Evolutionary conservation across 1,140 invertebrate species (phyloP), one percentile per base, ranked within the genome.

Genomic region (Caenorhabditis briggsae): DNA sequence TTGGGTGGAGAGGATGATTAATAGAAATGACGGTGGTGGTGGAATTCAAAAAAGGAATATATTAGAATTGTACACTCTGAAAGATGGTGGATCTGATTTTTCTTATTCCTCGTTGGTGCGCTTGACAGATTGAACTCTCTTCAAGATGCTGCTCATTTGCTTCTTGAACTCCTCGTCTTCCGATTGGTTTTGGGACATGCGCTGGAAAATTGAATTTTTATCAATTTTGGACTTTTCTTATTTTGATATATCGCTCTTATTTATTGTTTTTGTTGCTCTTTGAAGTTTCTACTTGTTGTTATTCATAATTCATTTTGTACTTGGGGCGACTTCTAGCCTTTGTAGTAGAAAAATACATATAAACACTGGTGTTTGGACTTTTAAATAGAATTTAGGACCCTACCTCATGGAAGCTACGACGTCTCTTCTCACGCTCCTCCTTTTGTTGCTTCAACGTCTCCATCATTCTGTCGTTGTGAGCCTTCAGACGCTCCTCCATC

Each of bases 91-190:
- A 50, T 50, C 20, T 78, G 70, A 20, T 78, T 53, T 53, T 14
- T 53, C 33, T 70, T 70, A 70, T 70, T 70, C 41, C 41, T 78
- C 70, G 11, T 43, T 46, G 70, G 70, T 78, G 46, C 70, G 70
- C 18, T 78, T 78, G 46, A 78, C 70, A 78, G 70, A 78, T 78
- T 78, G 70, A 46, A 89, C 88, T 46, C 88, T 89, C 41, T 78
- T 58, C 64, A 89, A 56, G 64, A 89, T 89, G 58, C 5, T 56
- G 48, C 25, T 74, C 78, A 89, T 74, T 50, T 89, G 58, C 64
- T 86, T 70, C 23, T 86, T 85, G 88, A 89, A 89, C 20, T 89
- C 88, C 41, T 74, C 85, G 55, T 89, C 88, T 56, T 89, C 88
- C 11, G 70, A 78, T 78, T 89, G 88, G 9, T 78, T 88, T 59